Evolutionary conservation across 2,888 invertebrate species (phyloP).

Genomic region (Autographa gamma): DNA sequence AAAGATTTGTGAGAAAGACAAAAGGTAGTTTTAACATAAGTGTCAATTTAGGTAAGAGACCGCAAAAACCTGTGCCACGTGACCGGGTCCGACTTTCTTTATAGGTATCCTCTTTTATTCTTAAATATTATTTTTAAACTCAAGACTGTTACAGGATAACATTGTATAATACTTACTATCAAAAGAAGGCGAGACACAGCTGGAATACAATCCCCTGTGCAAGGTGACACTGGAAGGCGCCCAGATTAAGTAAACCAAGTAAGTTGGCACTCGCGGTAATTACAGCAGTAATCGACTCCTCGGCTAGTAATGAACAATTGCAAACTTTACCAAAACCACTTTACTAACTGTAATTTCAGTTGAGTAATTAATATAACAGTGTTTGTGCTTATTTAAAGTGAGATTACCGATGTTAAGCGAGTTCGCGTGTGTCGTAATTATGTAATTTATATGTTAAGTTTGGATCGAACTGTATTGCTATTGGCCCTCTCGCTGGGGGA

Average conservation of each 20-base stretch:
- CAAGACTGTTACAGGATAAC: not conserved
- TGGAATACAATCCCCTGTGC: not conserved
- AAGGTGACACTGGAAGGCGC: conserved; percentile 55
- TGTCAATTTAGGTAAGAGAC: too few relatives aligned
- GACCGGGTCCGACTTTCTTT: too few relatives aligned
- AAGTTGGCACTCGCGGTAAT: conserved; percentile 56
- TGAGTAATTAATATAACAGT: conserved; percentile 72
- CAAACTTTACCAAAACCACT: conserved; percentile 72
- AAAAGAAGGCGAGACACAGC: not conserved
- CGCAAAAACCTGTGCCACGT: too few relatives aligned
- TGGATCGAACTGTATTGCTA: conserved; percentile 48
- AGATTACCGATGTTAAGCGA: conserved; percentile 53
- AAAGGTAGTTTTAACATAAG: too few relatives aligned
- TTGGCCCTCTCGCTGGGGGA: conserved; percentile 12
- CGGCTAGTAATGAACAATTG: conserved; percentile 68
- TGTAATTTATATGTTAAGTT: conserved; percentile 61
- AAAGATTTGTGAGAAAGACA: too few relatives aligned
- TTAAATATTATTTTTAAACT: too few relatives aligned
- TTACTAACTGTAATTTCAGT: conserved; percentile 69
- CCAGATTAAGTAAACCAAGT: conserved; percentile 63
- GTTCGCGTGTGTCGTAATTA: conserved; percentile 50
- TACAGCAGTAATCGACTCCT: conserved; percentile 62
- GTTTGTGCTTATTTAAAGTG: conserved; percentile 59
- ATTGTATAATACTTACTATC: not conserved
- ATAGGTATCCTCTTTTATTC: too few relatives aligned